Evolutionary conservation across 2,888 invertebrate species (phyloP).

Genomic region (Dendrolimus pini): DNA sequence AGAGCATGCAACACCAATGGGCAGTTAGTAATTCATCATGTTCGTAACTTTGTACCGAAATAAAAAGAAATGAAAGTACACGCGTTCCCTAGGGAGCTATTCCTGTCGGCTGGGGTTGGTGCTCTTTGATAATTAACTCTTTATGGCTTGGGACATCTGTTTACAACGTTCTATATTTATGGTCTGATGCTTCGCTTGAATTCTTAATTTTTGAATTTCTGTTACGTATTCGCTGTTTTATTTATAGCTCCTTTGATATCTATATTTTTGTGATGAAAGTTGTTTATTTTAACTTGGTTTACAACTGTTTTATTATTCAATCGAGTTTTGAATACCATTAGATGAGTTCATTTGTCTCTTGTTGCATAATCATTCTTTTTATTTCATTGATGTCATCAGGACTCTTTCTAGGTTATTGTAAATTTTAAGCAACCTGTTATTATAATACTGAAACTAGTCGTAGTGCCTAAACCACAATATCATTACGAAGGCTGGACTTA

Average conservation of each 20-base stretch:
- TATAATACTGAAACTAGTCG: too few species aligned
- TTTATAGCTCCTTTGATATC: background rate
- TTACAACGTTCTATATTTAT: conserved; percentile 27
- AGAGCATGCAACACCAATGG: too few species aligned
- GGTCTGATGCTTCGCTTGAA: background rate
- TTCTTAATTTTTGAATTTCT: background rate
- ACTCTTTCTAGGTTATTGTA: too few species aligned
- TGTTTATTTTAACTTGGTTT: background rate
- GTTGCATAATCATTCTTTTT: too few species aligned
- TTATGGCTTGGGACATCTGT: conserved; percentile 66
- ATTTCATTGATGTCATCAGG: too few species aligned
- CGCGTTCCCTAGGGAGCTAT: conserved; percentile 62
- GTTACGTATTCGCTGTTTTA: background rate
- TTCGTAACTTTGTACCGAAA: conserved; percentile 28
- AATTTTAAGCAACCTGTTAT: too few species aligned
- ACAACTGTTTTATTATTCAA: too few species aligned
- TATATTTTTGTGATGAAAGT: background rate
- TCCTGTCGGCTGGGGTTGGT: conserved; percentile 37
- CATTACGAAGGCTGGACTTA: too few species aligned
- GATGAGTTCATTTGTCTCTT: too few species aligned
- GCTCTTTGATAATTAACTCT: conserved; percentile 74
- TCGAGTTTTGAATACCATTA: too few species aligned
- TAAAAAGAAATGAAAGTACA: conserved; percentile 37
- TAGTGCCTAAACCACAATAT: too few species aligned
- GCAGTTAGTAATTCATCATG: conserved; percentile 16